Base-by-base conservation (phyloP, 2,113 vertebrate genomes). In the Eclectus roratus region DNA sequence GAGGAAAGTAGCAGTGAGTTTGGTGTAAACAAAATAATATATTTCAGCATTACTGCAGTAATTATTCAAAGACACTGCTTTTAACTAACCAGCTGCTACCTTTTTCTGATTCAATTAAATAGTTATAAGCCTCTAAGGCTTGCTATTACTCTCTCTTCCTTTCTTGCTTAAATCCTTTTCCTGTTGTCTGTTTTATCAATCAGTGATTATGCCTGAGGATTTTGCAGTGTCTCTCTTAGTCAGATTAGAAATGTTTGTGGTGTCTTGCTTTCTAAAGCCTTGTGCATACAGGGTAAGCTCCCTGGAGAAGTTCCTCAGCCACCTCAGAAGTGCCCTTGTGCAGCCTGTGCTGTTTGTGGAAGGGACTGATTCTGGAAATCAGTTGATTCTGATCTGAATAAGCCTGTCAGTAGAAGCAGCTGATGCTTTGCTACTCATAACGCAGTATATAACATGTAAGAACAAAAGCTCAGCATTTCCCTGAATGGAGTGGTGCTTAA, bases 91-190 rank as follows among this genome's bases (percentile, higher is more conserved):
- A 89, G 61, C 56, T 84, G 44, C 47, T 89, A 81, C 73, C 70
- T 92, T 96, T 80, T 63, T 83, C 56, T 88, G 76, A 74, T 88
- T 84, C 31, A 95, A 84, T 92, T 79, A 55, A 76, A 85, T 37
- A 74, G 53, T 83, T 63, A 50, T 14, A 85, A 86, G 41, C 35
- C 76, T 93, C 92, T 13, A 6, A 90, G 82, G 47, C 33, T 92
- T 69, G n/a, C n/a, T 78, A 16, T 33, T 55, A 71, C 13, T 83
- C 72, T 88, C 41, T 65, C 41, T 91, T 56, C 27, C 37, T 90
- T 74, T 63, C 82, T 88, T 35, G 28, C 82, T 85, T 82, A 80
- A 83, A 85, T 46, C 27, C 58, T 80, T 93, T 69, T 88, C 41
- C 77, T 79, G 49, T 37, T 79, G 13, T 44, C 63, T 56, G 14